phyloP scores from a whole-genome alignment of 2,888 invertebrate species.

The Unio delphinus region DNA sequence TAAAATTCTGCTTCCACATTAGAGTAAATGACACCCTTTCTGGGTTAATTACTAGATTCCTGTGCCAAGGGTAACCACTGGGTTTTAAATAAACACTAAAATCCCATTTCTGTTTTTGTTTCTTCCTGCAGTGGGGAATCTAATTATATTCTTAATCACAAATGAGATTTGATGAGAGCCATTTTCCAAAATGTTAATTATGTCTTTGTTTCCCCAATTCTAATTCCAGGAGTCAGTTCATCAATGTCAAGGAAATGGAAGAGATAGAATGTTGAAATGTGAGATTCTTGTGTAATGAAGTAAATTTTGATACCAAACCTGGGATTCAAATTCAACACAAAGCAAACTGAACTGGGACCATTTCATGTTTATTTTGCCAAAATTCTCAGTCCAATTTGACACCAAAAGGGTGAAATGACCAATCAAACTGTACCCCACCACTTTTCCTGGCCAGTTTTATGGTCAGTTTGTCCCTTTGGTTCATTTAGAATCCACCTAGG shows the following conservation, averaged over 20 bases:
- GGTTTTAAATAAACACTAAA: too few relatives aligned
- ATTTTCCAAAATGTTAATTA: too few relatives aligned
- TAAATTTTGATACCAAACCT: conserved; percentile 19
- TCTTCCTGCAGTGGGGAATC: too few relatives aligned
- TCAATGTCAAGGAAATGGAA: conserved; percentile 31
- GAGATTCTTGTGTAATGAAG: conserved; percentile 37
- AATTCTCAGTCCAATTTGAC: conserved; percentile 34
- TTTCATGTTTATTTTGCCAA: conserved; percentile 36
- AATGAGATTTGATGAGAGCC: too few relatives aligned
- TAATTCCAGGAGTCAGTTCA: background rate
- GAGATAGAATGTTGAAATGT: conserved; percentile 37
- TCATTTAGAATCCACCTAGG: conserved; percentile 4
- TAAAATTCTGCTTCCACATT: too few relatives aligned
- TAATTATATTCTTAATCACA: too few relatives aligned
- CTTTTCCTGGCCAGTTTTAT: conserved; percentile 5
- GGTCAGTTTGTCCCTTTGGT: conserved; percentile 10
- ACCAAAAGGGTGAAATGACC: conserved; percentile 13
- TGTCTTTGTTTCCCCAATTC: too few relatives aligned
- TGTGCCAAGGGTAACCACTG: too few relatives aligned
- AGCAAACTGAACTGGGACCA: conserved; percentile 25
- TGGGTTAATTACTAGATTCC: too few relatives aligned
- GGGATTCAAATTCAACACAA: conserved; percentile 22
- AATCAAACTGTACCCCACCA: conserved; percentile 8
- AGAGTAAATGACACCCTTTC: too few relatives aligned
- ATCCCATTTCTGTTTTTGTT: too few relatives aligned